Conservation (phyloP, 2,797 vertebrate species). For the Crenichthys baileyi region DNA sequence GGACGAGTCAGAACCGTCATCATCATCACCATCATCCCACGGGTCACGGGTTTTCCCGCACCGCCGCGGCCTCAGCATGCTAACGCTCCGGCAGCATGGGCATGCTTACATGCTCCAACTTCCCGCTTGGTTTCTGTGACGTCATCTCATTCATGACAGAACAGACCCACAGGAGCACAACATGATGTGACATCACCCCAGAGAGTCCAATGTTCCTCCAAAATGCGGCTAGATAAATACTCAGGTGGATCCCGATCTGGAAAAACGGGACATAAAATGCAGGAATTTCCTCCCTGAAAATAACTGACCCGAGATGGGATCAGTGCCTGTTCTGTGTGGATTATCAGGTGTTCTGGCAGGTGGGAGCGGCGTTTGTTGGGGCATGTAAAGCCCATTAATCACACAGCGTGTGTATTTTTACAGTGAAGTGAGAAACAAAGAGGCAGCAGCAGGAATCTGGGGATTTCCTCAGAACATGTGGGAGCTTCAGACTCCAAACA, state of each 20-base stretch:
- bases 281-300: no score
- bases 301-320: background rate
- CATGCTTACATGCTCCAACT: background rate
- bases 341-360: background rate
- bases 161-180: background rate
- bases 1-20: background rate
- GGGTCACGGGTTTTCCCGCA: constrained; percentile 37
- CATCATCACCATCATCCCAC: constrained; percentile 1
- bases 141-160: background rate
- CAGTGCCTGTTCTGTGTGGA: no score
- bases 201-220: background rate
- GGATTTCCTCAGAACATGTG: constrained; percentile 62
- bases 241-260: no score
- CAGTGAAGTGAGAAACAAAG: constrained; percentile 8
- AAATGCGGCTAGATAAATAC: background rate
- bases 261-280: no score
- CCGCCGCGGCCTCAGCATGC: constrained; percentile 5
- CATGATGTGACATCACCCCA: no score
- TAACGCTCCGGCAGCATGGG: background rate
- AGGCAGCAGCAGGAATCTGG: constrained; percentile 53
- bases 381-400: background rate
- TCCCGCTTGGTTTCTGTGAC: constrained; percentile 11
- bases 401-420: background rate
- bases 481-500: constrained; percentile 41
- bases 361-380: background rate